Evolutionary conservation across 2,113 vertebrate genomes (phyloP).

Genomic region (Pangasianodon gigas): DNA sequence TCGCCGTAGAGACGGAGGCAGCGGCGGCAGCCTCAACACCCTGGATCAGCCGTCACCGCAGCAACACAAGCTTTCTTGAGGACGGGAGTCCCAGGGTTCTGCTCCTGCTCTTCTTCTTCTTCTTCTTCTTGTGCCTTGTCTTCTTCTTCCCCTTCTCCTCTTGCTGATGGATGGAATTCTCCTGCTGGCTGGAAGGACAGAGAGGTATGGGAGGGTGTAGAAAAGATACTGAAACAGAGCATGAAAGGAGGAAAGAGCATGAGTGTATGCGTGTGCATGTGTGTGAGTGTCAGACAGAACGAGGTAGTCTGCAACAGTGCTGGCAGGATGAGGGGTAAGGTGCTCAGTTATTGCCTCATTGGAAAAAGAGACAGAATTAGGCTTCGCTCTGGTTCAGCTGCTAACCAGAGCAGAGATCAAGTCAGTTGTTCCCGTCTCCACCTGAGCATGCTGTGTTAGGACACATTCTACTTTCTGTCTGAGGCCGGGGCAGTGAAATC

Average conservation of each 20-base stretch:
- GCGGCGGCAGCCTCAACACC: conserved; percentile 20
- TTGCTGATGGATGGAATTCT: conserved; percentile 22
- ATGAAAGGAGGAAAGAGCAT: conserved; percentile 18
- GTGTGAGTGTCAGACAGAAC: conserved; percentile 23
- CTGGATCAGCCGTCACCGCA: conserved; percentile 35
- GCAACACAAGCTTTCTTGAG: conserved; percentile 45
- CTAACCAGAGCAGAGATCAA: conserved; percentile 22
- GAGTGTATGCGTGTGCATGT: conserved; percentile 20
- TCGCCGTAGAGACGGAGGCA: conserved; percentile 42
- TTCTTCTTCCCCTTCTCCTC: neutral
- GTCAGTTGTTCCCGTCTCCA: neutral
- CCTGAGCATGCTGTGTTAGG: neutral
- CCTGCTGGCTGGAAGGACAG: conserved; percentile 16
- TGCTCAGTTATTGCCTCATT: neutral
- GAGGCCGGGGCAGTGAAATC: neutral
- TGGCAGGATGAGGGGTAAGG: conserved; percentile 19
- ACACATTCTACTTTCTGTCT: conserved; percentile 2
- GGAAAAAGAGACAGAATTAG: neutral
- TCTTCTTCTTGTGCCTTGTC: neutral
- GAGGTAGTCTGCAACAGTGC: neutral
- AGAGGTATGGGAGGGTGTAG: conserved; percentile 20
- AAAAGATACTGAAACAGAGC: conserved; percentile 15
- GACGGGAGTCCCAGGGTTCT: conserved; percentile 22
- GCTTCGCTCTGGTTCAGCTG: neutral
- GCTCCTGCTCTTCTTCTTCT: conserved; percentile 13